phyloP scores from a whole-genome alignment of 1,140 invertebrate genomes.

The Vanessa atalanta region DNA sequence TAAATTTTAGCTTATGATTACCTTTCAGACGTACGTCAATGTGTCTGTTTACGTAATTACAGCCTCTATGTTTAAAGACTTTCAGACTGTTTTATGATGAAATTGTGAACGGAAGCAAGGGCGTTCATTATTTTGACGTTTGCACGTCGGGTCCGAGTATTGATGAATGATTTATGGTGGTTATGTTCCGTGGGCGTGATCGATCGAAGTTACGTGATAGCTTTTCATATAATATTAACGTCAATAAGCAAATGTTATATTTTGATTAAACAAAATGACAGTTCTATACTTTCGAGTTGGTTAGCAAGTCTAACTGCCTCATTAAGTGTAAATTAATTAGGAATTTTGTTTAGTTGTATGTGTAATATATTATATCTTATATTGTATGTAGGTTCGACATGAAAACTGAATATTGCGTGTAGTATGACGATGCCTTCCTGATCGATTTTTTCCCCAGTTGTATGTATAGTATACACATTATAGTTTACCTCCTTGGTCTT shows the following conservation, averaged over 20 bases:
- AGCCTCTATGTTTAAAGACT: constrained; percentile 40
- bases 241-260: constrained; percentile 48
- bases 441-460: no score
- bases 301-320: background rate
- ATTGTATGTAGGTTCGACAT: no score
- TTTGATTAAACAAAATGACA: background rate
- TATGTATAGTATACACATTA: no score
- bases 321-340: no score
- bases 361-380: no score
- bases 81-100: constrained; percentile 61
- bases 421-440: no score
- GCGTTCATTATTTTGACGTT: constrained; percentile 65
- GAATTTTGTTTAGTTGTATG: no score
- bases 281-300: background rate
- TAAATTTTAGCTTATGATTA: constrained; percentile 81
- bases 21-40: constrained; percentile 77
- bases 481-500: no score
- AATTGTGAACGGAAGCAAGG: constrained; percentile 58
- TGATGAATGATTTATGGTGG: constrained; percentile 66
- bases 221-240: constrained; percentile 42
- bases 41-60: constrained; percentile 78
- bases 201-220: constrained; percentile 59
- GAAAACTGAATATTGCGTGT: no score
- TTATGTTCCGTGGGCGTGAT: constrained; percentile 58
- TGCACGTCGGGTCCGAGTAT: constrained; percentile 47